Conservation (phyloP, 2,888 invertebrate genomes). For the Cantharis nigra region DNA sequence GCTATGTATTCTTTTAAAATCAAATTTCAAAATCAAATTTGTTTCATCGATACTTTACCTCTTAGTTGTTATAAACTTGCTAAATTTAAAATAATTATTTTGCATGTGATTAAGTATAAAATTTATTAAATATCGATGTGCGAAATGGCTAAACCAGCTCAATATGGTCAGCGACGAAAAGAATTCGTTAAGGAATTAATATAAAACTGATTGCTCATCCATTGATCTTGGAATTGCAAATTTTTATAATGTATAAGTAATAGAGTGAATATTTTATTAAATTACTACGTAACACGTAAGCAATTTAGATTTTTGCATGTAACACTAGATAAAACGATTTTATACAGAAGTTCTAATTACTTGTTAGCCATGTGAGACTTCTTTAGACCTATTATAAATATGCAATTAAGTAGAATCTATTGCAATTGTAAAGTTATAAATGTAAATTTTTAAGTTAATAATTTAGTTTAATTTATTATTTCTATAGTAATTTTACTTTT, state of each 20-base stretch:
- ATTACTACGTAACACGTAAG: background rate
- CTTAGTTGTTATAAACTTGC: no score
- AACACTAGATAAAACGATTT: slow-evolving; percentile 48
- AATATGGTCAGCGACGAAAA: background rate
- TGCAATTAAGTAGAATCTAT: slow-evolving; percentile 53
- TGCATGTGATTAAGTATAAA: background rate
- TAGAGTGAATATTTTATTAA: background rate
- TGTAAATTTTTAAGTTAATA: slow-evolving; percentile 35
- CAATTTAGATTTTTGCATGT: slow-evolving; percentile 37
- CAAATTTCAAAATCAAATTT: no score
- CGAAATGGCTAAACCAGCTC: background rate
- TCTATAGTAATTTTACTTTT: slow-evolving; percentile 16
- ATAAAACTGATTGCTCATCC: background rate
- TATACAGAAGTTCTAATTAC: slow-evolving; percentile 52
- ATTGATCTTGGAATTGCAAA: background rate
- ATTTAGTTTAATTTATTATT: background rate
- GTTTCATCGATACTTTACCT: no score
- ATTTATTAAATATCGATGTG: background rate
- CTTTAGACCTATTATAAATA: slow-evolving; percentile 52
- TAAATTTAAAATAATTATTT: background rate
- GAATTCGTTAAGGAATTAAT: background rate
- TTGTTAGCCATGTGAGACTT: slow-evolving; percentile 47
- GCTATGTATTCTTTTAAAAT: no score
- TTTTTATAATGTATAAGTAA: background rate
- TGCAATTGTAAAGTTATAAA: slow-evolving; percentile 51